Evolutionary conservation across 2,888 invertebrate species (phyloP).

Genomic region (Spodoptera picta): DNA sequence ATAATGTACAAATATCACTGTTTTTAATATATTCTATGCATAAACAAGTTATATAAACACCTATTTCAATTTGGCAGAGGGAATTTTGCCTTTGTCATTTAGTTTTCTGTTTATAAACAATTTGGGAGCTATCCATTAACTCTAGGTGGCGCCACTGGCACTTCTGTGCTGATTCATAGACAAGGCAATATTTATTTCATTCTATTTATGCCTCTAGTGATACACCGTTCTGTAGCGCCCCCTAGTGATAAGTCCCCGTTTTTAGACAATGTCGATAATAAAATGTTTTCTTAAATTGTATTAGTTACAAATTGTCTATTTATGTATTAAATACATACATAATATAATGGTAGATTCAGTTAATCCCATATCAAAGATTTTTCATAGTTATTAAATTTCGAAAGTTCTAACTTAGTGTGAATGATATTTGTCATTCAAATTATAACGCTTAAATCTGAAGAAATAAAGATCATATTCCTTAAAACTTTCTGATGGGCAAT

Average conservation of each 20-base stretch:
- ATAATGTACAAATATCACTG: slow-evolving; percentile 48
- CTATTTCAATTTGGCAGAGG: slow-evolving; percentile 55
- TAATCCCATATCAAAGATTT: too few relatives aligned
- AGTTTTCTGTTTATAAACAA: slow-evolving; percentile 27
- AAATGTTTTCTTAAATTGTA: slow-evolving; percentile 23
- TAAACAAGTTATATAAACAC: slow-evolving; percentile 41
- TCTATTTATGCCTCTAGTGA: not conserved
- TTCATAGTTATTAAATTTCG: too few relatives aligned
- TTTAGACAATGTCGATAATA: slow-evolving; percentile 23
- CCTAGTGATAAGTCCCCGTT: slow-evolving; percentile 7
- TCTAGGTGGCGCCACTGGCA: slow-evolving; percentile 21
- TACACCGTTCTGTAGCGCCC: not conserved
- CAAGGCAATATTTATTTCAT: not conserved
- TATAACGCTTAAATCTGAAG: too few relatives aligned
- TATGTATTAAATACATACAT: slow-evolving; percentile 1
- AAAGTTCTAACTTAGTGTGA: too few relatives aligned
- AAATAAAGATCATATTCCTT: too few relatives aligned
- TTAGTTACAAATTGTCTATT: slow-evolving; percentile 31
- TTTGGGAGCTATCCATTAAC: not conserved
- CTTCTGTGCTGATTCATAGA: not conserved
- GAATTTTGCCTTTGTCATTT: slow-evolving; percentile 32
- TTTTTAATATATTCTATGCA: slow-evolving; percentile 39
- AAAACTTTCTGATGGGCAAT: too few relatives aligned
- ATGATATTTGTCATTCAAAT: too few relatives aligned
- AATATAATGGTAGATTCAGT: too few relatives aligned